Base-by-base conservation (phyloP, 2,797 vertebrate species). In the Hybognathus amarus region DNA sequence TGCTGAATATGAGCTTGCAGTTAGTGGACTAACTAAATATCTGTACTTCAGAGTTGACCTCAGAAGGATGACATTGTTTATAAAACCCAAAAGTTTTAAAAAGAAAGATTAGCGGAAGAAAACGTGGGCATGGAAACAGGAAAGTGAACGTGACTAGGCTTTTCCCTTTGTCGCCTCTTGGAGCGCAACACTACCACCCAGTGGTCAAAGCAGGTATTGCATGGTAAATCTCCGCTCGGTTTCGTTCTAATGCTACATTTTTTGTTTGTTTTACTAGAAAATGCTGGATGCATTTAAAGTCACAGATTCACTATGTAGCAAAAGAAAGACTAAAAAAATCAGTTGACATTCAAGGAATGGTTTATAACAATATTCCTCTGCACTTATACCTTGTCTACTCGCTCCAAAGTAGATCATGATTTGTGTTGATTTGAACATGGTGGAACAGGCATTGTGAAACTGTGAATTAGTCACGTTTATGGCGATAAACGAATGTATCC, bases 111-210 rank as follows among this genome's bases (percentile, higher is more conserved):
- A 27, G 56, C n/a, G 36, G 10, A 69, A 67, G 50, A 38, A 56
- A 56, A 30, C 15, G 17, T 42, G 54, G 61, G 4, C 38, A 64
- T n/a, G 63, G 74, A 67, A 61, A 79, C 47, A 18, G 20, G 18
- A 54, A 40, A 56, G 77, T 15, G 40, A 67, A 56, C 12, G 24
- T 7, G 22, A 42, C 10, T 47, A 84, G 40, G 24, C 10, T 18
- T 69, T 87, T 83, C 75, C 83, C 79, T 64, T 83, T 52, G 7
- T 61, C 6, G 40, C 86, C 61, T 89, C 83, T 83, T 85, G 42
- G 89, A 92, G 91, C 91, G 79, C 92, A 91, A 90, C 92, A 91
- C 92, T 94, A 92, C 93, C 94, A 94, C 91, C 94, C 93, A 89
- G 89, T 92, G 94, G 91, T 81, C 15, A 59, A 87, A 80, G 30